phyloP scores from a whole-genome alignment of 2,888 invertebrate genomes.

The Opisthograptis luteolata region DNA sequence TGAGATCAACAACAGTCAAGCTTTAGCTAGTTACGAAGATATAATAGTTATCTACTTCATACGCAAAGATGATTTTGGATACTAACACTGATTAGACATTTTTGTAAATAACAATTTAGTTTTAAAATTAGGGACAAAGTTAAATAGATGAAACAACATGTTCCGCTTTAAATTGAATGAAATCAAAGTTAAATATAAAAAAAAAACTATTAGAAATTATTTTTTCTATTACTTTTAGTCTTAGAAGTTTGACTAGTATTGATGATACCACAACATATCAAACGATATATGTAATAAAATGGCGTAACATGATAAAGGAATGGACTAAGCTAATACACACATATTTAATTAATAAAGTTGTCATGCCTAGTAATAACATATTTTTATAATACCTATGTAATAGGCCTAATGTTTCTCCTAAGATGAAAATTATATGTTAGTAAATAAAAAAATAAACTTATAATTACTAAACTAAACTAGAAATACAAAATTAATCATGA shows the following conservation, averaged over 20 bases:
- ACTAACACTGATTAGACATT: constrained; percentile 34
- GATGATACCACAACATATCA: constrained; percentile 53
- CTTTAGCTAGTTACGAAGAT: constrained; percentile 62
- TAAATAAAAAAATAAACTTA: neutral
- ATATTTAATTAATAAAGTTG: constrained; percentile 29
- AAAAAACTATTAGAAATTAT: too few relatives aligned
- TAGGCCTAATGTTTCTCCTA: constrained; percentile 68
- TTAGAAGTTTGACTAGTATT: constrained; percentile 61
- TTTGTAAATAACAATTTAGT: constrained; percentile 36
- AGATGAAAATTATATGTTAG: constrained; percentile 53
- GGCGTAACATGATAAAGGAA: too few relatives aligned
- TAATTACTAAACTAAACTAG: constrained; percentile 11
- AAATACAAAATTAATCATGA: constrained; percentile 16
- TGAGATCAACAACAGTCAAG: constrained; percentile 83
- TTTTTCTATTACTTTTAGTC: constrained; percentile 42
- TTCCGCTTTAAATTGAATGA: too few relatives aligned
- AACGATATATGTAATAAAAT: too few relatives aligned
- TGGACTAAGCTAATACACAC: constrained; percentile 23
- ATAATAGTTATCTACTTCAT: constrained; percentile 43
- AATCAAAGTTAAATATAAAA: too few relatives aligned
- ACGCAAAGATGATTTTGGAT: constrained; percentile 32
- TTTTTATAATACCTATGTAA: constrained; percentile 56
- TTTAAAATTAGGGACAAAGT: neutral
- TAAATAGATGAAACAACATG: neutral
- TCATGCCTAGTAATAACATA: constrained; percentile 57